phyloP scores from a whole-genome alignment of 2,888 invertebrate species.

The Pammene aurita region DNA sequence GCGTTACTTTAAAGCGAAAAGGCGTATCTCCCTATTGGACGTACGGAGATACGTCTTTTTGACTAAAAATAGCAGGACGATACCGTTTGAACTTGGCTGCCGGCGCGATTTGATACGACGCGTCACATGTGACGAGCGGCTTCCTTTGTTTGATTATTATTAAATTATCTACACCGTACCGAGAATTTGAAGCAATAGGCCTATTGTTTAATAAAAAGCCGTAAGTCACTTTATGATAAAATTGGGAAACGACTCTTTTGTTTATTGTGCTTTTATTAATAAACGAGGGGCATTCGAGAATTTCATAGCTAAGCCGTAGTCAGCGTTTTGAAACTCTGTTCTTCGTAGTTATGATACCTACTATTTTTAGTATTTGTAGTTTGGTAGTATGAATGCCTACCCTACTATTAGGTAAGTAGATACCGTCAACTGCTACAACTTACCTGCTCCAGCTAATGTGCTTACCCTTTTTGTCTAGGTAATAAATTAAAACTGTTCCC shows the following conservation, averaged over 20 bases:
- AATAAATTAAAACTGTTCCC: too few species aligned
- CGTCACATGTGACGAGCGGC: constrained; percentile 71
- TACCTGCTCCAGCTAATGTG: too few species aligned
- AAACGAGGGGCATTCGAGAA: background rate
- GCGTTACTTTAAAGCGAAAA: background rate
- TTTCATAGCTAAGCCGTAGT: background rate
- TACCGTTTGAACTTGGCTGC: constrained; percentile 76
- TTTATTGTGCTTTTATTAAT: constrained; percentile 10
- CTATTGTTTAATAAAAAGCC: constrained; percentile 37
- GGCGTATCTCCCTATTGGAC: background rate
- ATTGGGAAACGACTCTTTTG: constrained; percentile 7
- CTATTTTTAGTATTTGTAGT: too few species aligned
- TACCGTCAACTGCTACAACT: too few species aligned
- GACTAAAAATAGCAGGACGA: constrained; percentile 43
- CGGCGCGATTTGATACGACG: constrained; percentile 78
- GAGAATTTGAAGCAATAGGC: constrained; percentile 36
- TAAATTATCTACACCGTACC: constrained; percentile 64
- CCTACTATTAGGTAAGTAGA: too few species aligned
- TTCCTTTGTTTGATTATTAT: constrained; percentile 75
- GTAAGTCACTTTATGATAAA: background rate
- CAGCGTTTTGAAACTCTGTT: background rate
- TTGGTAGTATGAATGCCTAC: too few species aligned
- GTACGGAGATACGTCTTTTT: background rate
- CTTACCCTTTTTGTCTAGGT: too few species aligned
- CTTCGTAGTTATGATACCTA: background rate